Evolutionary conservation across 2,797 vertebrate genomes (phyloP).

Genomic region (Dendrocincla fuliginosa): DNA sequence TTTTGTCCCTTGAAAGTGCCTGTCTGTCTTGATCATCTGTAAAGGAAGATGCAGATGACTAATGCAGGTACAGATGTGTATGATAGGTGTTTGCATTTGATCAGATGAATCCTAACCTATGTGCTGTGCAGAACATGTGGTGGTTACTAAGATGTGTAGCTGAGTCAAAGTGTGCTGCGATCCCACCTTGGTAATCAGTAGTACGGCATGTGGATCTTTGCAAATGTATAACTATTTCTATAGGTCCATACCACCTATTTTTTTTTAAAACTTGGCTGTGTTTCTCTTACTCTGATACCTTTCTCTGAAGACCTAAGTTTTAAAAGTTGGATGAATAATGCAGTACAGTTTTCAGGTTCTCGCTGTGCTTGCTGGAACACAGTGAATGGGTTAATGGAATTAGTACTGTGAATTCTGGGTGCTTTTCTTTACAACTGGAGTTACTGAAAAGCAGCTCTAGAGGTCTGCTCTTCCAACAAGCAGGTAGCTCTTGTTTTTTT

Average conservation of each 20-base stretch:
- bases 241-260: background rate
- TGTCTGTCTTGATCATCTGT: background rate
- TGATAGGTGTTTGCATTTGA: background rate
- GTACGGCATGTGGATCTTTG: background rate
- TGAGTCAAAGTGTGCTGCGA: accelerated
- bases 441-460: background rate
- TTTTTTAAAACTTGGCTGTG: background rate
- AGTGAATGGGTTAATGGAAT: background rate
- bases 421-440: background rate
- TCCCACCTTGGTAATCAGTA: background rate
- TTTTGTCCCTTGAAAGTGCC: background rate
- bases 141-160: background rate
- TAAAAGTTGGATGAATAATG: background rate
- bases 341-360: background rate
- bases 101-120: background rate
- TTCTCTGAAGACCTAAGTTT: background rate
- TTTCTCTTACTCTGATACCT: background rate
- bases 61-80: background rate
- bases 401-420: background rate
- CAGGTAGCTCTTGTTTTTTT: background rate
- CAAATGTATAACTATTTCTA: background rate
- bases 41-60: background rate
- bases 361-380: background rate
- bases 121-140: background rate
- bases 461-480: background rate